These are phyloP conservation scores for Coptodon bakossiorum DNA, from an alignment of 2,113 vertebrate genomes.

Conservation along the genomic window DNA sequence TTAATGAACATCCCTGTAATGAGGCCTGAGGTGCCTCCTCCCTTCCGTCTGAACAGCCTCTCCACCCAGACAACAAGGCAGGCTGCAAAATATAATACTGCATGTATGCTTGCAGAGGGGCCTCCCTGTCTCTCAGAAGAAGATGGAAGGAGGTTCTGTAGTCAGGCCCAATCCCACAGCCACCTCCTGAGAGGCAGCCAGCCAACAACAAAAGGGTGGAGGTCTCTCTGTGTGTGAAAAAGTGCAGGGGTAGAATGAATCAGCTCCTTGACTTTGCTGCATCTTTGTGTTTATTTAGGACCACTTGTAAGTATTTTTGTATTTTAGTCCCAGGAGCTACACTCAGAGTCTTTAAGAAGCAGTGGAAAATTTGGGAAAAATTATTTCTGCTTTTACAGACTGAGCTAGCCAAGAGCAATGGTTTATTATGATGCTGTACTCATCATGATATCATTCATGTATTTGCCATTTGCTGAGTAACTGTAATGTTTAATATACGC, in stretches of 20 bases:
- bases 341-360: background rate
- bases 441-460: background rate
- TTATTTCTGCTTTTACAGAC: background rate
- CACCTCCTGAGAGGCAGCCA: background rate
- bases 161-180: conserved; percentile 4
- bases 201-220: background rate
- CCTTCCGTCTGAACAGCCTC: background rate
- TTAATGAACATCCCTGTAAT: background rate
- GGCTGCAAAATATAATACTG: background rate
- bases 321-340: background rate
- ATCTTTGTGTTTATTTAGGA: background rate
- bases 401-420: background rate
- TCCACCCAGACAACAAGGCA: background rate
- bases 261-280: background rate
- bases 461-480: background rate
- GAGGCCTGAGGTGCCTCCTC: background rate
- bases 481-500: background rate
- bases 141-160: background rate
- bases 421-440: background rate
- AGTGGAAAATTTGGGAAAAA: background rate
- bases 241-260: background rate
- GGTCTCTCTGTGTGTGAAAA: background rate
- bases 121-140: background rate
- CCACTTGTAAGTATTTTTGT: background rate
- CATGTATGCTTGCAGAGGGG: background rate